These are phyloP conservation scores for Drosophila carrolli DNA, from an alignment of 1,140 invertebrate species.

Conservation along the genomic window DNA sequence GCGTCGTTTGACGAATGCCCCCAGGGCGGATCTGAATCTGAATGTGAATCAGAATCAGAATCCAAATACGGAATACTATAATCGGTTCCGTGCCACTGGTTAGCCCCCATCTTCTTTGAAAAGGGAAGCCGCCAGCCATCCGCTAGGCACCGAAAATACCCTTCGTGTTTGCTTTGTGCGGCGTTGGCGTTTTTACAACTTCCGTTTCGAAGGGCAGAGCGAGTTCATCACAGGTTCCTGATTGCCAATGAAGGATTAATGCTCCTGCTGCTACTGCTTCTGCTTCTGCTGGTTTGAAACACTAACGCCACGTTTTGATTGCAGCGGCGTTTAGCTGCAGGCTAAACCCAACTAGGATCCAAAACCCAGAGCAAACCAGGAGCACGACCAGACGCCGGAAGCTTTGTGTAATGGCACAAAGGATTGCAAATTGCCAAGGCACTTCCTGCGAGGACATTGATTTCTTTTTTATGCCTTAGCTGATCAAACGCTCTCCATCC, in stretches of 20 bases:
- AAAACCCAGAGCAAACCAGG: slow-evolving; percentile 22
- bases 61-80: slow-evolving; percentile 79
- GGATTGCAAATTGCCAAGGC: slow-evolving; percentile 81
- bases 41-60: slow-evolving; percentile 9
- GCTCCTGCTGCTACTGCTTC: slow-evolving; percentile 22
- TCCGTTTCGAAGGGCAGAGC: slow-evolving; percentile 50
- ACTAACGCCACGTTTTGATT: slow-evolving; percentile 63
- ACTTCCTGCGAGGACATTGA: slow-evolving; percentile 78
- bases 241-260: slow-evolving; percentile 83
- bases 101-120: slow-evolving; percentile 36
- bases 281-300: slow-evolving; percentile 42
- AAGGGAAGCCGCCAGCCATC: slow-evolving; percentile 44
- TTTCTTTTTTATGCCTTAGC: slow-evolving; percentile 56
- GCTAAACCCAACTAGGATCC: slow-evolving; percentile 44
- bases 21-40: slow-evolving; percentile 55
- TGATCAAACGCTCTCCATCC: slow-evolving; percentile 13
- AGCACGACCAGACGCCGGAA: slow-evolving; percentile 62
- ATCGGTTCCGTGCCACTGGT: slow-evolving; percentile 81
- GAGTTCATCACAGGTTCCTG: slow-evolving; percentile 76
- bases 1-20: slow-evolving; percentile 78
- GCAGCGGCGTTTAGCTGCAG: slow-evolving; percentile 72
- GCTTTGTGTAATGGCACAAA: slow-evolving; percentile 83
- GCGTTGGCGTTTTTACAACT: slow-evolving; percentile 80
- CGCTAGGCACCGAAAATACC: slow-evolving; percentile 48
- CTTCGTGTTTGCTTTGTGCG: slow-evolving; percentile 76